phyloP scores from a whole-genome alignment of 2,888 invertebrate species.

The Pelosia muscerda region DNA sequence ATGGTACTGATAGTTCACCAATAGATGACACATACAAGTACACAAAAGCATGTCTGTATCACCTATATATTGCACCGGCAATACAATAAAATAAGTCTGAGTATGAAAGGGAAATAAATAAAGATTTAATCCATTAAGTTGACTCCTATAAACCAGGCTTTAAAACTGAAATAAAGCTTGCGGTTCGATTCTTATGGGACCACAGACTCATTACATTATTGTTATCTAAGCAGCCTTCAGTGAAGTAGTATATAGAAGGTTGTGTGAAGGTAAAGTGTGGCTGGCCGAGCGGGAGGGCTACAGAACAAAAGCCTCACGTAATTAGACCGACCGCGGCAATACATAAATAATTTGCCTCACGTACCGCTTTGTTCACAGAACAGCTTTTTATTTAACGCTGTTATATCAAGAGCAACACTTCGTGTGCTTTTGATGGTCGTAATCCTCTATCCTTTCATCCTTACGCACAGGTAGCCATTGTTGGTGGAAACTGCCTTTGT shows the following conservation, averaged over 20 bases:
- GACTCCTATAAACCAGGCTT: conserved; percentile 11
- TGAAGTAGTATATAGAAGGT: conserved; percentile 57
- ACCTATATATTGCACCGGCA: too few relatives aligned
- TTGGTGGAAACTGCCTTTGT: conserved; percentile 53
- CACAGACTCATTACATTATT: conserved; percentile 74
- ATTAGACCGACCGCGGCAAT: conserved; percentile 85
- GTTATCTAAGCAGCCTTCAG: conserved; percentile 69
- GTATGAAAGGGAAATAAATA: conserved; percentile 5
- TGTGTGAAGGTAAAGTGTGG: conserved; percentile 68
- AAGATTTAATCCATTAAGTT: conserved; percentile 27
- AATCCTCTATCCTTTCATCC: conserved; percentile 75
- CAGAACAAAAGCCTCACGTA: conserved; percentile 84
- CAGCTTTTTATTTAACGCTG: conserved; percentile 84
- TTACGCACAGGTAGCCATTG: conserved; percentile 56
- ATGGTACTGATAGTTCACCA: too few relatives aligned
- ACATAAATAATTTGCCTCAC: conserved; percentile 87
- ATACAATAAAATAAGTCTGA: neutral
- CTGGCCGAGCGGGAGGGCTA: conserved; percentile 63
- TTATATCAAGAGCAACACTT: conserved; percentile 82
- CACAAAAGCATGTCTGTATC: too few relatives aligned
- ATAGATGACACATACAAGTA: too few relatives aligned
- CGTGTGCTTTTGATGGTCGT: conserved; percentile 75
- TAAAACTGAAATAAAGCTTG: conserved; percentile 62
- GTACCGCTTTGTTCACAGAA: conserved; percentile 82
- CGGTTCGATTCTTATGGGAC: conserved; percentile 62